Conservation (phyloP, 1,140 invertebrate genomes). For the Protaetia brevitarsis region DNA sequence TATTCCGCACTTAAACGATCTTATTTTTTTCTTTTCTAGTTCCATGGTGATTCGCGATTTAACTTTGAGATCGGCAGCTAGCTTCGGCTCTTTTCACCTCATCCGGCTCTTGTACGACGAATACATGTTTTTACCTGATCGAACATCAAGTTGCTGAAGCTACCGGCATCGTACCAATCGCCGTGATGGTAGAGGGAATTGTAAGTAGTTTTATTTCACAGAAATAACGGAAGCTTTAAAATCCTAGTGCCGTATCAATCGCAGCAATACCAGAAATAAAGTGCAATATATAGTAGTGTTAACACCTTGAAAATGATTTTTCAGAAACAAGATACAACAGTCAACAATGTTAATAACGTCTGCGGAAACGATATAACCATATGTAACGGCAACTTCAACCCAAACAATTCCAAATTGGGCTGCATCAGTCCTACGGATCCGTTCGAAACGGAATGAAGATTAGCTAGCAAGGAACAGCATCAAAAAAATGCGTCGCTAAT, state of each 20-base stretch:
- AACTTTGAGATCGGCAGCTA: slow-evolving; percentile 91
- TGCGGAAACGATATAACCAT: slow-evolving; percentile 37
- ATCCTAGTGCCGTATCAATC: neutral
- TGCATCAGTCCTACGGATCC: slow-evolving; percentile 45
- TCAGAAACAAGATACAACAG: slow-evolving; percentile 46
- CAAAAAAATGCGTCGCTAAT: neutral
- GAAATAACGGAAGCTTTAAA: neutral
- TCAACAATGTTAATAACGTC: slow-evolving; percentile 43
- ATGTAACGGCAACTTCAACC: slow-evolving; percentile 36
- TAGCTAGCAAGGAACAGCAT: slow-evolving; percentile 42
- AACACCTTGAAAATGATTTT: neutral
- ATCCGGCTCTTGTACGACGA: slow-evolving; percentile 97
- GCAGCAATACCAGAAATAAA: neutral
- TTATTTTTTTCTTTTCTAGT: slow-evolving; percentile 55
- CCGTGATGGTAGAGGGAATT: slow-evolving; percentile 80
- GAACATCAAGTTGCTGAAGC: slow-evolving; percentile 94
- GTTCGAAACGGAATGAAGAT: slow-evolving; percentile 46
- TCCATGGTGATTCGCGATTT: slow-evolving; percentile 95
- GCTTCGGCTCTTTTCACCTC: slow-evolving; percentile 98
- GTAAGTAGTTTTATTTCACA: slow-evolving; percentile 49
- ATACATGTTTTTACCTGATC: slow-evolving; percentile 98
- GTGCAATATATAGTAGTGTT: neutral
- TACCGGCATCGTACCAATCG: slow-evolving; percentile 86
- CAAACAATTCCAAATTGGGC: slow-evolving; percentile 36
- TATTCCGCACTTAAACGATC: neutral